phyloP scores from a whole-genome alignment of 2,797 vertebrate species.

The Ceryle rudis region DNA sequence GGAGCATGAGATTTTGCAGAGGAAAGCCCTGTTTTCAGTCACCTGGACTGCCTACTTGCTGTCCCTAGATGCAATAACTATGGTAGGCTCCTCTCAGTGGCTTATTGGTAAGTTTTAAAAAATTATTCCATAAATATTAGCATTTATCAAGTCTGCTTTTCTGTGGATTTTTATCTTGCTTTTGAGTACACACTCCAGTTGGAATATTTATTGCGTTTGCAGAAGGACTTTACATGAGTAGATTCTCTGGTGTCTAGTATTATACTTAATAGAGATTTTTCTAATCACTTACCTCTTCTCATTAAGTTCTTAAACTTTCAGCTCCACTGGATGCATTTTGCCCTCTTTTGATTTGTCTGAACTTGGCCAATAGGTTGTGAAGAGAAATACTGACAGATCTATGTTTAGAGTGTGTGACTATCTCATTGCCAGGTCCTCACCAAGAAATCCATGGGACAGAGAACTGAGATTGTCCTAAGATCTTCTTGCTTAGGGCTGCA shows the following conservation, averaged over 20 bases:
- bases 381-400: not conserved
- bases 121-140: not conserved
- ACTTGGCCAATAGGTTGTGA: not conserved
- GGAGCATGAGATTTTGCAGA: not conserved
- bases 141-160: not conserved
- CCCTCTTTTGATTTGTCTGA: not conserved
- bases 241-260: not conserved
- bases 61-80: not conserved
- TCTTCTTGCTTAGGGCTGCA: not conserved
- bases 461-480: not conserved
- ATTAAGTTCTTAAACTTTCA: not conserved
- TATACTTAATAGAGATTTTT: not conserved
- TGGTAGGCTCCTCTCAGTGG: not conserved
- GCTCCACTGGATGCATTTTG: not conserved
- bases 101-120: not conserved
- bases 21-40: not conserved
- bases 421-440: not conserved
- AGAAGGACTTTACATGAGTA: not conserved
- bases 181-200: not conserved
- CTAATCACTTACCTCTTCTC: not conserved
- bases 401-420: not conserved
- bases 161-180: not conserved
- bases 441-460: fast-evolving
- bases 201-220: not conserved
- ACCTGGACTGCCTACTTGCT: not conserved